These are phyloP conservation scores for Syngnathus typhle DNA, from an alignment of 2,113 vertebrate species.

Conservation along the genomic window DNA sequence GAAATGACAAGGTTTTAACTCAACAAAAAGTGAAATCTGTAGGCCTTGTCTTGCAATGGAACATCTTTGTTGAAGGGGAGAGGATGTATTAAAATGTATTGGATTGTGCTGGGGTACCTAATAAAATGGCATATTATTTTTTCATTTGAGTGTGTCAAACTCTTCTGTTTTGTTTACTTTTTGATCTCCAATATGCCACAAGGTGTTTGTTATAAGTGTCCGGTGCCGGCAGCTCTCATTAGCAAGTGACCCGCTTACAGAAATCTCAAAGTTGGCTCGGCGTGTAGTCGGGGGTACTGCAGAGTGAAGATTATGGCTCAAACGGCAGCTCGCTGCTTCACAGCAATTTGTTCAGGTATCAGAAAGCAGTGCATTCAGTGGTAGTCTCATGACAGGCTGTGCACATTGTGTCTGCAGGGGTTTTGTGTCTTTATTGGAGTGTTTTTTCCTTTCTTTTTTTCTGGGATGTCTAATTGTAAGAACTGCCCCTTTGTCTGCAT, in stretches of 20 bases:
- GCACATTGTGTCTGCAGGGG: conserved; percentile 28
- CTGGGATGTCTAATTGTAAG: conserved; percentile 15
- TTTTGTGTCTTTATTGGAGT: conserved; percentile 41
- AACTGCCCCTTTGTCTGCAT: conserved; percentile 32
- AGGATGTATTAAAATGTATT: neutral
- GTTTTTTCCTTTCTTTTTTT: conserved; percentile 30
- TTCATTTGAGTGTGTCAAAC: neutral
- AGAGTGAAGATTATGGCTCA: conserved; percentile 50
- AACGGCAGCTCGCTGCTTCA: conserved; percentile 41
- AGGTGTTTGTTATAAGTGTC: conserved; percentile 12
- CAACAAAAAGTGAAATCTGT: neutral
- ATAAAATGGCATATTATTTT: neutral
- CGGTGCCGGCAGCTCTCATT: conserved; percentile 27
- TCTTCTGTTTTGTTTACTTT: conserved; percentile 6
- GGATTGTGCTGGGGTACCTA: neutral
- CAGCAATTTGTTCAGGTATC: conserved; percentile 51
- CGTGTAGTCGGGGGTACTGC: conserved; percentile 30
- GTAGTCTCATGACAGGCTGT: conserved; percentile 42
- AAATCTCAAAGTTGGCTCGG: conserved; percentile 52
- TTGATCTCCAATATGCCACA: conserved; percentile 10
- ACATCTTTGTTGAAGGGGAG: neutral
- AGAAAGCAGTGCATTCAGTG: conserved; percentile 31
- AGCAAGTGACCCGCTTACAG: conserved; percentile 39
- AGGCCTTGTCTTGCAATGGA: neutral
- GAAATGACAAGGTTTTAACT: neutral